phyloP scores from a whole-genome alignment of 2,888 invertebrate genomes.

The Parnassius smintheus region DNA sequence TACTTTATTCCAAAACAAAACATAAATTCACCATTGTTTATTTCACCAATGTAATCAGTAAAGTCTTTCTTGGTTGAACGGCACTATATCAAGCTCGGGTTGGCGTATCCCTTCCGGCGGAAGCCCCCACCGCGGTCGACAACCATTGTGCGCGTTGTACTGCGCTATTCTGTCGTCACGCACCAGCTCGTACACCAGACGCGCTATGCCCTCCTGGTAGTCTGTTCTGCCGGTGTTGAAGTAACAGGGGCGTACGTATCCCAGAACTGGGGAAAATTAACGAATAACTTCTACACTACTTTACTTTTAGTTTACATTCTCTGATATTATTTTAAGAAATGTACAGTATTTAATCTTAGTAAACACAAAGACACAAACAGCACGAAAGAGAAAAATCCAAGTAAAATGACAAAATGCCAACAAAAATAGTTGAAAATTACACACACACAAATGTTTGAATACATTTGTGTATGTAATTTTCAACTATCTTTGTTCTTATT shows the following conservation, averaged over 20 bases:
- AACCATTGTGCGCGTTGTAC: constrained; percentile 62
- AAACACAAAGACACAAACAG: too few species aligned
- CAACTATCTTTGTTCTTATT: too few species aligned
- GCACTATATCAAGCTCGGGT: constrained; percentile 62
- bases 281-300: not conserved
- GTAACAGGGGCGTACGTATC: constrained; percentile 57
- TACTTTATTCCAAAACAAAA: too few species aligned
- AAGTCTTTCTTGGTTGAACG: constrained; percentile 64
- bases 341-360: too few species aligned
- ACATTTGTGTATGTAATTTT: too few species aligned
- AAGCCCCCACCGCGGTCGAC: constrained; percentile 60
- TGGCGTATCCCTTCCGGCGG: constrained; percentile 65
- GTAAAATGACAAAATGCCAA: too few species aligned
- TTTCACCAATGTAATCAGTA: constrained; percentile 39
- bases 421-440: too few species aligned
- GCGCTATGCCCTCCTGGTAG: constrained; percentile 63
- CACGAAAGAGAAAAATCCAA: too few species aligned
- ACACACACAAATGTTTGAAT: too few species aligned
- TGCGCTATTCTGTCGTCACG: constrained; percentile 60
- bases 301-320: too few species aligned
- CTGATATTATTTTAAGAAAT: too few species aligned
- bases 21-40: not conserved
- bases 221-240: constrained; percentile 64
- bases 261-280: constrained; percentile 45
- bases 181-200: constrained; percentile 67